Percentiles rank a stretch among this genome's conserved stretches.
phyloP scores from a whole-genome alignment of 2,888 invertebrate species.

The Macrophya annulata region DNA sequence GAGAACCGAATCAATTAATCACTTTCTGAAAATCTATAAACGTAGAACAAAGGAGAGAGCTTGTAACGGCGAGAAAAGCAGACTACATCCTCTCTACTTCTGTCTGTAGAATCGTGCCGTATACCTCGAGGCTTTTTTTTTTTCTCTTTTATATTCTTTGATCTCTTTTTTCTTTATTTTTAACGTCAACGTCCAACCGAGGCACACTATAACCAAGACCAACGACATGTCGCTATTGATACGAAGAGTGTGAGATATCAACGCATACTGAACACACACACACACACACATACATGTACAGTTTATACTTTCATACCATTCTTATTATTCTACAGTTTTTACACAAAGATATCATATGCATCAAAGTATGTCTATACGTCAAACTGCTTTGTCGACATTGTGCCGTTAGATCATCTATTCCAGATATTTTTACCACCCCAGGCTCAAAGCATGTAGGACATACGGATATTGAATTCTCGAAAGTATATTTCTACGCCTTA shows the following conservation, averaged over 20 bases:
- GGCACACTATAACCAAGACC: slow-evolving; percentile 25
- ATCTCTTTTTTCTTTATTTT: slow-evolving; percentile 36
- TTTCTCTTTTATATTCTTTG: slow-evolving; percentile 38
- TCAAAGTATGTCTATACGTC: background rate
- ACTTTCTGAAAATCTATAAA: slow-evolving; percentile 17
- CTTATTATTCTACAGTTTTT: slow-evolving; percentile 18
- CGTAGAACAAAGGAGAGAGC: slow-evolving; percentile 33
- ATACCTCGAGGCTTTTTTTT: slow-evolving; percentile 11
- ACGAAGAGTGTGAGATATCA: slow-evolving; percentile 24
- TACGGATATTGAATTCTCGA: background rate
- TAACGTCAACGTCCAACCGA: background rate
- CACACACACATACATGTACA: background rate
- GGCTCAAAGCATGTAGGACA: background rate
- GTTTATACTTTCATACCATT: background rate
- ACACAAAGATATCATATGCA: background rate
- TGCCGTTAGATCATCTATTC: background rate
- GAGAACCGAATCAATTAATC: slow-evolving; percentile 19
- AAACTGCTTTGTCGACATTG: slow-evolving; percentile 2
- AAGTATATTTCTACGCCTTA: background rate
- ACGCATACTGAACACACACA: background rate
- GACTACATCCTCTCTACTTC: slow-evolving; percentile 20
- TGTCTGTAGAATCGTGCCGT: background rate
- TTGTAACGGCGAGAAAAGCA: slow-evolving; percentile 4
- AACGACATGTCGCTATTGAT: slow-evolving; percentile 28
- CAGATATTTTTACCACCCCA: background rate